These are phyloP conservation scores for Onychomys torridus DNA, from an alignment of 2,797 vertebrate species.

Conservation along the genomic window DNA sequence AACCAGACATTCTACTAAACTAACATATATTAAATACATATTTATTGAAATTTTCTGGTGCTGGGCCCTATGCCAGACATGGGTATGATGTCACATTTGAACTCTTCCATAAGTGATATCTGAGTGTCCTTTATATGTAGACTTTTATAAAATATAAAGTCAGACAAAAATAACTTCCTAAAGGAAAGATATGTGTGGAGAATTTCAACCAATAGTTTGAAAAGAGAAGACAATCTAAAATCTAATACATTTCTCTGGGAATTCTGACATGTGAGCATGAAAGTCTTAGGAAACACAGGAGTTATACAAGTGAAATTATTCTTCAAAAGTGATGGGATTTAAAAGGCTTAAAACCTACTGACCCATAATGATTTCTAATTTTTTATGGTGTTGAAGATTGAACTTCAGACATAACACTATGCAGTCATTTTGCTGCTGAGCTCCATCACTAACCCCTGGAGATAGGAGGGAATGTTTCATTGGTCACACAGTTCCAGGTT, in stretches of 20 bases:
- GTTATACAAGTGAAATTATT: neutral
- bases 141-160: neutral
- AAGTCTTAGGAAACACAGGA: neutral
- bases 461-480: neutral
- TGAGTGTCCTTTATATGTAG: neutral
- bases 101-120: neutral
- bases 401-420: neutral
- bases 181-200: neutral
- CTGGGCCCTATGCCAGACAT: neutral
- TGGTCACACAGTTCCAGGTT: too few relatives aligned
- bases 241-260: neutral
- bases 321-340: neutral
- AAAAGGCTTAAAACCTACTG: neutral
- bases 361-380: neutral
- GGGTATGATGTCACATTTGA: neutral
- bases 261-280: neutral
- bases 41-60: neutral
- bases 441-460: neutral
- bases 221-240: neutral
- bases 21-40: slow-evolving; percentile 9
- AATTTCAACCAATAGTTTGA: neutral
- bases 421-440: neutral
- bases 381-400: neutral
- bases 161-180: neutral
- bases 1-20: neutral